Conservation (phyloP, 2,888 invertebrate species). For the Lasioglossum morio region DNA sequence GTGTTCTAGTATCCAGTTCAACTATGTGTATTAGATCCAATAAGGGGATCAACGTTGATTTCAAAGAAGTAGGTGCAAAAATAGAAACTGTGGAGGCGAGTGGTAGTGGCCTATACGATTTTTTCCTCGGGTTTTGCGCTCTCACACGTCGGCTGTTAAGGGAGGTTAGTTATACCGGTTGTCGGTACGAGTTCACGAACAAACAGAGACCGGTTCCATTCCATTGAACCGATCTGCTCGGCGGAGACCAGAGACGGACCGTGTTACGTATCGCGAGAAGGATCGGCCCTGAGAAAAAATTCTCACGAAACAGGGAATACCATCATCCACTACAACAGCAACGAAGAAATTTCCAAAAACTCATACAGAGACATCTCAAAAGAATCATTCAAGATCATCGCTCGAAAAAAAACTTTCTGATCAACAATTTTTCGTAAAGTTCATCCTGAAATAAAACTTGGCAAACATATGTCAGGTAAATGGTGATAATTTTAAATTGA, state of each 20-base stretch:
- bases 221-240: conserved; percentile 72
- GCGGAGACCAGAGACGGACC: conserved; percentile 47
- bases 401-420: no score
- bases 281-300: conserved; percentile 57
- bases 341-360: background rate
- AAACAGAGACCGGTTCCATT: conserved; percentile 75
- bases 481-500: no score
- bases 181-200: conserved; percentile 70
- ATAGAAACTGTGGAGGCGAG: conserved; percentile 37
- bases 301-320: conserved; percentile 8
- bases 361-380: background rate
- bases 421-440: no score
- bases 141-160: conserved; percentile 72
- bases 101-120: conserved; percentile 42
- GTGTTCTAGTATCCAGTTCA: background rate
- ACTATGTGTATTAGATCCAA: background rate
- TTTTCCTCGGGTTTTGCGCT: conserved; percentile 66
- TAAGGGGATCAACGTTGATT: background rate
- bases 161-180: conserved; percentile 81
- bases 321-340: background rate
- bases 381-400: background rate
- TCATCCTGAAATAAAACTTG: no score
- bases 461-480: no score
- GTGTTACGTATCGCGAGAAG: conserved; percentile 58
- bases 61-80: conserved; percentile 8